phyloP scores from a whole-genome alignment of 1,140 invertebrate species.

The Zaprionus davidi region DNA sequence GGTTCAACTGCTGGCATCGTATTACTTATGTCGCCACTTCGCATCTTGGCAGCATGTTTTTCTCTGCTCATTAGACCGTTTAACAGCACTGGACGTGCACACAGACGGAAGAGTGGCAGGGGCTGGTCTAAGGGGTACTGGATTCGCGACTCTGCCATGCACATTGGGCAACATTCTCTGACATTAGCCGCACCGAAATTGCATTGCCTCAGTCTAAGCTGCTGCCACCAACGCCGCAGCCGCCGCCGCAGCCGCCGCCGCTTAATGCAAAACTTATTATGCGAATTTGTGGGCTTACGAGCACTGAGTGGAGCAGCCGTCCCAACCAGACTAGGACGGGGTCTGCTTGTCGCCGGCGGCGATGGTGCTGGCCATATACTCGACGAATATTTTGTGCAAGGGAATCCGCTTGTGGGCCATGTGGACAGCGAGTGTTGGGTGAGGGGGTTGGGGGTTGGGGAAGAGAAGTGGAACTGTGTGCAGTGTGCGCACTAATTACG shows the following conservation, averaged over 20 bases:
- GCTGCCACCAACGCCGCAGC: conserved; percentile 18
- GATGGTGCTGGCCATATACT: conserved; percentile 55
- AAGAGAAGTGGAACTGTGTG: conserved; percentile 21
- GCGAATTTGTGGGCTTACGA: conserved; percentile 56
- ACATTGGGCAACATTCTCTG: conserved; percentile 8
- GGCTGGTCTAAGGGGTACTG: background rate
- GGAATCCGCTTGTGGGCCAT: conserved; percentile 4
- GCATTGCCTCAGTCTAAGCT: conserved; percentile 42
- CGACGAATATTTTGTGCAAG: conserved; percentile 41
- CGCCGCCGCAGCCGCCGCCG: conserved; percentile 8
- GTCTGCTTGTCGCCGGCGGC: conserved; percentile 18
- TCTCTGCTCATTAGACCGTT: conserved; percentile 31
- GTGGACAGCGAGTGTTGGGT: too few relatives aligned
- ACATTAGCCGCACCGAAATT: conserved; percentile 45
- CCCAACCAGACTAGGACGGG: background rate
- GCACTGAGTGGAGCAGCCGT: conserved; percentile 15
- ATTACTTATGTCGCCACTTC: conserved; percentile 29
- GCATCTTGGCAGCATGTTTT: conserved; percentile 4
- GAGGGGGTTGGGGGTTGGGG: background rate
- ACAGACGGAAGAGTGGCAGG: background rate
- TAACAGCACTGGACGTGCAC: background rate
- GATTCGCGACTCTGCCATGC: background rate
- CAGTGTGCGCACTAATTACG: conserved; percentile 72
- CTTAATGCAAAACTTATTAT: conserved; percentile 69
- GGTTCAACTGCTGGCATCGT: conserved; percentile 9